Evolutionary conservation across 2,888 invertebrate genomes (phyloP).

Genomic region (Limnephilus lunatus): DNA sequence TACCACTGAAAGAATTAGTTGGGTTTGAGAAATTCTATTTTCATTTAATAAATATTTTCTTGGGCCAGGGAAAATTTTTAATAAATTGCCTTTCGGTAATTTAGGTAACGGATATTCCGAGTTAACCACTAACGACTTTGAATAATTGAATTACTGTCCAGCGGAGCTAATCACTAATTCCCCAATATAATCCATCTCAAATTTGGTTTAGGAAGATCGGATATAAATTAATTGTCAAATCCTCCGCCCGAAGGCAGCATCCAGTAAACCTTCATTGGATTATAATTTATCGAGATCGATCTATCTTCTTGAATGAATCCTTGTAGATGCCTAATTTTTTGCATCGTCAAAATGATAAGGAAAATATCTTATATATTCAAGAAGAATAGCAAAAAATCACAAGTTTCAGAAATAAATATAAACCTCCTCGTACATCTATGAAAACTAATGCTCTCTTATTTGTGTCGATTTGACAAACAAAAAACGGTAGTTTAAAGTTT

Average conservation of each 20-base stretch:
- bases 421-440: too few species aligned
- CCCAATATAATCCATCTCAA: neutral
- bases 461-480: too few species aligned
- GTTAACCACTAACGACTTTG: neutral
- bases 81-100: neutral
- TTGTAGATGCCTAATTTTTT: neutral
- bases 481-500: too few species aligned
- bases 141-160: neutral
- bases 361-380: neutral
- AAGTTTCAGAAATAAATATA: too few species aligned
- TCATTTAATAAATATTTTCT: neutral
- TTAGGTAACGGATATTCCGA: neutral
- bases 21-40: neutral
- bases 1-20: too few species aligned
- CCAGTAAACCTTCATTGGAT: neutral
- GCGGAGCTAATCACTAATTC: neutral
- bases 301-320: neutral
- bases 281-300: neutral
- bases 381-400: too few species aligned
- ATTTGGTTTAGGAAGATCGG: neutral
- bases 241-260: neutral
- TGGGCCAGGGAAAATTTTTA: neutral
- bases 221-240: conserved; percentile 2
- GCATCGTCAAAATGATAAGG: neutral
- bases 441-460: too few species aligned